A percentile compares a stretch with the other conserved stretches of the same genome.
phyloP scores from a whole-genome alignment of 2,113 vertebrate species.

The Gopherus evgoodei region DNA sequence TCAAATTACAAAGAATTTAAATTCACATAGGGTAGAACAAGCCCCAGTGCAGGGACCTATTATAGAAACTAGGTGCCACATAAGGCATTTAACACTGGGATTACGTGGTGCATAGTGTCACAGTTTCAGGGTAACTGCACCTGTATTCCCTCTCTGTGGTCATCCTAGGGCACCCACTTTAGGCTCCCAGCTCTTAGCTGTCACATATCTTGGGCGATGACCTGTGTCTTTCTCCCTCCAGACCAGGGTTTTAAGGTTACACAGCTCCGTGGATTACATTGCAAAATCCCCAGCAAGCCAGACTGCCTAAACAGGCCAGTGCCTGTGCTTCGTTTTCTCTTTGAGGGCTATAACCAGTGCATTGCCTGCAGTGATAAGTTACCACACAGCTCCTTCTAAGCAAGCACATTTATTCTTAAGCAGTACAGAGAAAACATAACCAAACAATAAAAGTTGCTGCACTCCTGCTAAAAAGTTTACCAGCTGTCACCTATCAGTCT shows the following conservation, averaged over 20 bases:
- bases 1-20: constrained; percentile 35
- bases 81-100: neutral
- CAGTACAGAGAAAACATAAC: neutral
- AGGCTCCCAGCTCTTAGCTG: neutral
- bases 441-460: neutral
- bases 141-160: neutral
- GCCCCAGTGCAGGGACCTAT: neutral
- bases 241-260: neutral
- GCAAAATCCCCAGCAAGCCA: neutral
- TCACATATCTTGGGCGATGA: neutral
- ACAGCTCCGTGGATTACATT: neutral
- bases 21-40: neutral
- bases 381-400: neutral
- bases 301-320: neutral
- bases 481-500: too few species aligned
- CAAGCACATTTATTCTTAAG: neutral
- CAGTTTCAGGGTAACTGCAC: neutral
- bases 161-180: neutral
- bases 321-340: neutral
- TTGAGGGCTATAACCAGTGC: neutral
- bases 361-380: neutral
- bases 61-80: neutral
- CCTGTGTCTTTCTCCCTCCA: neutral
- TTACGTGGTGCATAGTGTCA: neutral
- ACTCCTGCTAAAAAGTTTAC: too few species aligned